Evolutionary conservation across 2,797 vertebrate genomes (phyloP).

Genomic region (Alauda arvensis): DNA sequence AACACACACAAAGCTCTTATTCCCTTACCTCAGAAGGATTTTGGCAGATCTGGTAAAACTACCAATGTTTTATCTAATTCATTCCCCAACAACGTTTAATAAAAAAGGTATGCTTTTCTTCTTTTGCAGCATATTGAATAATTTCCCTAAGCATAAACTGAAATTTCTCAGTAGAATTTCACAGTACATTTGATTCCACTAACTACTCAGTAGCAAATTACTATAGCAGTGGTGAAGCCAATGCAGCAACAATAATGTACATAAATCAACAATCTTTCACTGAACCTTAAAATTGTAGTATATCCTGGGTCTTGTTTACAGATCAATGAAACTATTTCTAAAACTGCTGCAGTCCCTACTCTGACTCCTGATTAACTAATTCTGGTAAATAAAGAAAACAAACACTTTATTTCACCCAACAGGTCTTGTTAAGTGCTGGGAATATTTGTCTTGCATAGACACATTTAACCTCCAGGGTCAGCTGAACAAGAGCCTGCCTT

Average conservation of each 20-base stretch:
- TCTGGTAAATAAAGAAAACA: background rate
- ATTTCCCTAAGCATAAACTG: background rate
- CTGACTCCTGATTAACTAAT: background rate
- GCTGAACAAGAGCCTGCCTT: constrained; percentile 30
- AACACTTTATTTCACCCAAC: background rate
- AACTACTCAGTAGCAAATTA: background rate
- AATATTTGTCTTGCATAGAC: constrained; percentile 20
- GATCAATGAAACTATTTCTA: background rate
- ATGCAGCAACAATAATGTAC: background rate
- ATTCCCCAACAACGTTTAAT: background rate
- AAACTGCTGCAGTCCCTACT: background rate
- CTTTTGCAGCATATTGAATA: background rate
- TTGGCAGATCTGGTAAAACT: background rate
- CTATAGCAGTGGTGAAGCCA: background rate
- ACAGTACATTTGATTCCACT: background rate
- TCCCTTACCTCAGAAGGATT: background rate
- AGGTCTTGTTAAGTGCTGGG: background rate
- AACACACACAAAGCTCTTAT: background rate
- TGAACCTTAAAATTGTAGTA: background rate
- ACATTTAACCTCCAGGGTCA: constrained; percentile 36
- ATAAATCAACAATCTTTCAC: background rate
- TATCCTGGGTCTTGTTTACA: background rate
- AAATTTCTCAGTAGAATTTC: background rate
- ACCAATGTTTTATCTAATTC: background rate
- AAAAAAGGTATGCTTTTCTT: background rate